Evolutionary conservation across 2,797 vertebrate species (phyloP), one percentile per base, ranked within the genome.

Genomic region (Gadopsis bispinosus): DNA sequence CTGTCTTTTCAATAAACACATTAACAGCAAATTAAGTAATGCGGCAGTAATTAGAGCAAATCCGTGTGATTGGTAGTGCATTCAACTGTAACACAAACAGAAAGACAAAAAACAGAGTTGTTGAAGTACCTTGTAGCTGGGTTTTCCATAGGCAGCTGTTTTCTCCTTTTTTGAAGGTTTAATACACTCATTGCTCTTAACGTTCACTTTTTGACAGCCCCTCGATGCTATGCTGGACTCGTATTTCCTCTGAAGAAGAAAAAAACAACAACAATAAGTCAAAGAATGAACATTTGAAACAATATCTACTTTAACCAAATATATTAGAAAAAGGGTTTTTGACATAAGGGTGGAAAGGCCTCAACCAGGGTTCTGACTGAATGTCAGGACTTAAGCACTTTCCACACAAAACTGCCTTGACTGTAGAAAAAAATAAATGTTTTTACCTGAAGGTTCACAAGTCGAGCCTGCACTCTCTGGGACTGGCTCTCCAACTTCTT

Each of bases 401-500:
- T 62, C 35, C 4, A 41, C 1, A 29, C 12, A 35, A 61, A 61
- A 51, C 9, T 20, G 6, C 3, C 5, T 4, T 19, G 19, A 37
- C 3, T 31, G 9, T 39, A 39, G 37, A 11, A 39, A 39, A 2
- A 10, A 39, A 39, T 33, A 33, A 33, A 33, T 29, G n/a, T 41
- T 65, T 26, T 77, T 89, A 98, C 97, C 94, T 97, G 96, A 5
- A 98, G 92, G 89, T 98, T 98, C 71, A 97, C 96, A 81, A 99
- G 93, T 81, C 95, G 95, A 75, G 96, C 95, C 83, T 97, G 96
- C 10, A 96, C 94, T 92, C 91, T 97, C 83, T 90, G 95, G n/a
- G 93, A 95, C 85, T 97, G 96, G 81, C 65, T 80, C 87, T 97
- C 96, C 90, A 98, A 79, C 88, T 89, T 96, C 79, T 91, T 96